phyloP scores from a whole-genome alignment of 2,888 invertebrate species.

The Crioceris asparagi region DNA sequence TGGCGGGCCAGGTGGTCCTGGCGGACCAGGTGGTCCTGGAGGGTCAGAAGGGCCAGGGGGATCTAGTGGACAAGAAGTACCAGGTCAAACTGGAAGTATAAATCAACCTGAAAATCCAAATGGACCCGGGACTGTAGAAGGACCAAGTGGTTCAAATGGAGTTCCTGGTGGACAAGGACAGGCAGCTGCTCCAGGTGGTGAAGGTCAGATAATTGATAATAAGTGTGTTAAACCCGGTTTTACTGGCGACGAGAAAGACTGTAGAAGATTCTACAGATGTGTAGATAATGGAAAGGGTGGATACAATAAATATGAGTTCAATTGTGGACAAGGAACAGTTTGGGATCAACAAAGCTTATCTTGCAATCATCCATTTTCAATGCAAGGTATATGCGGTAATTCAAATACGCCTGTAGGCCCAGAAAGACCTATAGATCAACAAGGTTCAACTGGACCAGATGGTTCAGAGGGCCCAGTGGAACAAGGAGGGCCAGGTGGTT shows the following conservation, averaged over 20 bases:
- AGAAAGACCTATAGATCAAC: too few relatives aligned
- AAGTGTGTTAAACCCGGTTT: conserved; percentile 58
- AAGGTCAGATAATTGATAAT: conserved; percentile 10
- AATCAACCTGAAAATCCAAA: neutral
- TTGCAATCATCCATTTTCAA: conserved; percentile 62
- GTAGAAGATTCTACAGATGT: conserved; percentile 68
- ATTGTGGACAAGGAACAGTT: conserved; percentile 66
- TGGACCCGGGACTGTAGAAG: neutral
- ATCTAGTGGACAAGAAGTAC: neutral
- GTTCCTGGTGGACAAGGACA: neutral
- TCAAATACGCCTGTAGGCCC: neutral
- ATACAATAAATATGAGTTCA: conserved; percentile 58
- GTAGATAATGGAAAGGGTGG: conserved; percentile 50
- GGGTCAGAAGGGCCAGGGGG: neutral
- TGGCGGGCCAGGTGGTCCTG: neutral
- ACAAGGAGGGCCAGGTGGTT: neutral
- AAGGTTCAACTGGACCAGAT: too few relatives aligned
- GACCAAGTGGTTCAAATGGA: neutral
- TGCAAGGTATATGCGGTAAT: conserved; percentile 26
- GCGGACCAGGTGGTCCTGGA: neutral
- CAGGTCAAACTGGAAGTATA: neutral
- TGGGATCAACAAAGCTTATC: conserved; percentile 59
- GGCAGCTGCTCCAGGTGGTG: neutral
- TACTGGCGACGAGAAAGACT: conserved; percentile 54
- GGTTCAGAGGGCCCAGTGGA: neutral